Conservation (phyloP, 2,113 vertebrate genomes). For the Oncorhynchus masou region DNA sequence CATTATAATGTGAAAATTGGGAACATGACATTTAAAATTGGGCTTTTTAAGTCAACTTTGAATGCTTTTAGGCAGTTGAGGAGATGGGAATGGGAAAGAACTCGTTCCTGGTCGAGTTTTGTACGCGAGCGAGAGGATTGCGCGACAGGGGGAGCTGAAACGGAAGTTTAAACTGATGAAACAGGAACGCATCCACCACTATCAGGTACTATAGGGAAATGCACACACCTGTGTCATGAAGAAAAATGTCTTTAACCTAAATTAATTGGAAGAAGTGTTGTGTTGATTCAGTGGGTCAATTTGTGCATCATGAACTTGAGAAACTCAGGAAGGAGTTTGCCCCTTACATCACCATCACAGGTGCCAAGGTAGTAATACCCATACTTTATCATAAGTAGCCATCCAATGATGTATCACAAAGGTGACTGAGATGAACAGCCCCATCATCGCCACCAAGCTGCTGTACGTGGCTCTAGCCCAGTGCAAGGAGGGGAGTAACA, state of each 20-base stretch:
- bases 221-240: neutral
- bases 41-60: neutral
- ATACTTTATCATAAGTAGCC: neutral
- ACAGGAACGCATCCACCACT: conserved; percentile 87
- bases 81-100: conserved; percentile 93
- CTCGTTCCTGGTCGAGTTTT: conserved; percentile 77
- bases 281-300: conserved; percentile 85
- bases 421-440: conserved; percentile 88
- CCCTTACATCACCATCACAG: conserved; percentile 94
- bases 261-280: neutral
- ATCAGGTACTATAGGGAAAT: conserved; percentile 78
- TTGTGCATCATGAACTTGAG: conserved; percentile 96
- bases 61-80: conserved; percentile 80
- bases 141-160: conserved; percentile 91
- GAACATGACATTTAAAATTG: neutral
- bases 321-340: conserved; percentile 90
- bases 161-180: conserved; percentile 91
- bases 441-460: conserved; percentile 91
- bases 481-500: conserved; percentile 92
- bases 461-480: conserved; percentile 94
- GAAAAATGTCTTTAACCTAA: neutral
- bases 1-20: neutral
- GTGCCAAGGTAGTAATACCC: conserved; percentile 83
- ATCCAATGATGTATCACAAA: neutral
- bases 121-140: conserved; percentile 88